Conservation (phyloP, 1,140 invertebrate species). For the Drosophila athabasca region DNA sequence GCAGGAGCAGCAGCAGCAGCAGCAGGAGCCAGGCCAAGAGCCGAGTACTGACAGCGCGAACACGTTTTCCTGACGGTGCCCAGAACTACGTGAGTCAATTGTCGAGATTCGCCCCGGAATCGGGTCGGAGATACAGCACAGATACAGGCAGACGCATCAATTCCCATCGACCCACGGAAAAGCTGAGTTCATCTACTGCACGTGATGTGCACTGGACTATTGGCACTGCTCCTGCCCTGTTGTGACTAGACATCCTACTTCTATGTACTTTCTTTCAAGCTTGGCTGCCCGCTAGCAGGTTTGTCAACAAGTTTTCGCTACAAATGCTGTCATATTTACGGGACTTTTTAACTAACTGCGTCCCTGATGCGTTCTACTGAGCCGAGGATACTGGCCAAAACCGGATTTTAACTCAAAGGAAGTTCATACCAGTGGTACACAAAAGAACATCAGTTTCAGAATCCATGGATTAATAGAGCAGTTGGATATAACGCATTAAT, state of each 20-base stretch:
- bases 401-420: too few species aligned
- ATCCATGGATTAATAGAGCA: too few species aligned
- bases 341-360: conserved; percentile 3
- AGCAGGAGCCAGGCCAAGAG: conserved; percentile 5
- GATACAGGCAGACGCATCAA: conserved; percentile 29
- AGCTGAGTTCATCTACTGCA: conserved; percentile 61
- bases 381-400: too few species aligned
- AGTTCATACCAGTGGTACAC: too few species aligned
- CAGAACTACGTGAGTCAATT: conserved; percentile 52
- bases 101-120: conserved; percentile 35
- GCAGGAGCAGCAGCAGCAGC: neutral
- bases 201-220: conserved; percentile 38
- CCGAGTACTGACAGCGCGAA: conserved; percentile 33
- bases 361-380: neutral
- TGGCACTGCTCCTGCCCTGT: neutral
- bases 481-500: too few species aligned
- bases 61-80: conserved; percentile 54
- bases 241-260: too few species aligned
- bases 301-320: conserved; percentile 19
- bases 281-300: neutral
- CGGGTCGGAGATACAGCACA: neutral
- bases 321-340: neutral
- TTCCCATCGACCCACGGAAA: conserved; percentile 57
- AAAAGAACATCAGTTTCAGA: too few species aligned
- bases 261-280: neutral